phyloP scores from a whole-genome alignment of 1,140 invertebrate species.

The Zaprionus capensis region DNA sequence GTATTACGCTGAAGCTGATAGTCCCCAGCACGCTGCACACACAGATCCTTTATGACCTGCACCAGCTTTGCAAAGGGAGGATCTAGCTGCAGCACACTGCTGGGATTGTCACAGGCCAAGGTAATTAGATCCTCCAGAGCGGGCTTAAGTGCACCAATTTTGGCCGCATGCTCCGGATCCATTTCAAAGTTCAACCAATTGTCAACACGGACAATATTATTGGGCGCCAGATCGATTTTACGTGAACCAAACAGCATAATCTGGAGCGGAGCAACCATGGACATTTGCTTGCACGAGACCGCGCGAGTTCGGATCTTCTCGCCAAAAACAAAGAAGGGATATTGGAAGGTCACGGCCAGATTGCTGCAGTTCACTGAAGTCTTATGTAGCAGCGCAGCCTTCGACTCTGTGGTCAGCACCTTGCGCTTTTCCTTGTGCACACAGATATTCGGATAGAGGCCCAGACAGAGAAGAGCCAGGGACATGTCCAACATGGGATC shows the following conservation, averaged over 20 bases:
- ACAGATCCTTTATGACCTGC: conserved; percentile 88
- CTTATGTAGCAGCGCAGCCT: conserved; percentile 97
- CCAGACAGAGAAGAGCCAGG: conserved; percentile 93
- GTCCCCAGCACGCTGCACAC: conserved; percentile 90
- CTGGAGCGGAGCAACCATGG: conserved; percentile 97
- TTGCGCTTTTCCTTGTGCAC: conserved; percentile 97
- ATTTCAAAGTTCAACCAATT: conserved; percentile 97
- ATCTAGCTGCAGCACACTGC: conserved; percentile 86
- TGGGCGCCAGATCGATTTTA: conserved; percentile 92
- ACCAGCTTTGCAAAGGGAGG: conserved; percentile 87
- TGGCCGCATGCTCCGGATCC: conserved; percentile 90
- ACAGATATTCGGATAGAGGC: conserved; percentile 98
- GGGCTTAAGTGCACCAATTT: conserved; percentile 93
- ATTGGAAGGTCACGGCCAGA: conserved; percentile 93
- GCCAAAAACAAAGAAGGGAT: conserved; percentile 98
- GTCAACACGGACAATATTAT: conserved; percentile 91
- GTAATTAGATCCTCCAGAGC: conserved; percentile 94
- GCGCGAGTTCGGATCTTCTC: conserved; percentile 98
- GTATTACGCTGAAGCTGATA: conserved; percentile 87
- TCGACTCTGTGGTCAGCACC: conserved; percentile 97
- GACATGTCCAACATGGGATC: conserved; percentile 94
- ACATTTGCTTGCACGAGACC: conserved; percentile 98
- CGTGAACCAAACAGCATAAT: conserved; percentile 95
- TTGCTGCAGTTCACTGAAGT: conserved; percentile 98
- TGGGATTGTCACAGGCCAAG: conserved; percentile 91